Evolutionary conservation across 30 jellyfish, hydroid and myxozoan species (phyloP).

Genomic region (Aurelia aurita complex sp. Pacific): DNA sequence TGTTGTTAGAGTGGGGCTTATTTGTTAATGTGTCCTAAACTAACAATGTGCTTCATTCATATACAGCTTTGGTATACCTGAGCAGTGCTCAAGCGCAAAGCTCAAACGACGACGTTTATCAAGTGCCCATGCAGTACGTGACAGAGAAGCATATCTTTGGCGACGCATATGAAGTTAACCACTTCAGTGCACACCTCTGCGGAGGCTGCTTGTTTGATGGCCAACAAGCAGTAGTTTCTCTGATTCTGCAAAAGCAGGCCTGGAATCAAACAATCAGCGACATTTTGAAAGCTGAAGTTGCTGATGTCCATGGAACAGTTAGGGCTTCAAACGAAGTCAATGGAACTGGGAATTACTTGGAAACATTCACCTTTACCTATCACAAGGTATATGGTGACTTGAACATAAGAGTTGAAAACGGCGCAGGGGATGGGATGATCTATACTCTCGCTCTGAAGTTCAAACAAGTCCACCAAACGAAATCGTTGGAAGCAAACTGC

Average conservation of each 20-base stretch:
- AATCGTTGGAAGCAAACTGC: slow-evolving; percentile 21
- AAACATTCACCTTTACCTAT: slow-evolving; percentile 37
- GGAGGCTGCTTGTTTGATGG: slow-evolving; percentile 59
- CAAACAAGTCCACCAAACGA: background rate
- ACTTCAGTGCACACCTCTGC: slow-evolving; percentile 56
- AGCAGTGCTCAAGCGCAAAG: too few species aligned
- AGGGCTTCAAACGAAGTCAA: slow-evolving; percentile 27
- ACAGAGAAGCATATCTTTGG: slow-evolving; percentile 48
- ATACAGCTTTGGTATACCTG: too few species aligned
- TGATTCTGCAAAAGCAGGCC: slow-evolving; percentile 46
- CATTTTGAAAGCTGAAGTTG: slow-evolving; percentile 27
- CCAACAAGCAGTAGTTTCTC: slow-evolving; percentile 30
- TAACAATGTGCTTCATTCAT: too few species aligned
- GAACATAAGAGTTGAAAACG: slow-evolving; percentile 29
- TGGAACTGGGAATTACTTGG: background rate
- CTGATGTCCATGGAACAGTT: slow-evolving; percentile 22
- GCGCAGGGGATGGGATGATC: slow-evolving; percentile 61
- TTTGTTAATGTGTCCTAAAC: too few species aligned
- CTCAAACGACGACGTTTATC: background rate
- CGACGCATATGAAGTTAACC: slow-evolving; percentile 41
- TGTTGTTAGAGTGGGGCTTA: too few species aligned
- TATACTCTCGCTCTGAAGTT: slow-evolving; percentile 53
- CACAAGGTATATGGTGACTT: slow-evolving; percentile 52
- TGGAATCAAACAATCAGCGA: slow-evolving; percentile 40
- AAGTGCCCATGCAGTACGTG: slow-evolving; percentile 43